Base-by-base conservation (phyloP, 1,140 invertebrate species). In the Pararge aegeria region DNA sequence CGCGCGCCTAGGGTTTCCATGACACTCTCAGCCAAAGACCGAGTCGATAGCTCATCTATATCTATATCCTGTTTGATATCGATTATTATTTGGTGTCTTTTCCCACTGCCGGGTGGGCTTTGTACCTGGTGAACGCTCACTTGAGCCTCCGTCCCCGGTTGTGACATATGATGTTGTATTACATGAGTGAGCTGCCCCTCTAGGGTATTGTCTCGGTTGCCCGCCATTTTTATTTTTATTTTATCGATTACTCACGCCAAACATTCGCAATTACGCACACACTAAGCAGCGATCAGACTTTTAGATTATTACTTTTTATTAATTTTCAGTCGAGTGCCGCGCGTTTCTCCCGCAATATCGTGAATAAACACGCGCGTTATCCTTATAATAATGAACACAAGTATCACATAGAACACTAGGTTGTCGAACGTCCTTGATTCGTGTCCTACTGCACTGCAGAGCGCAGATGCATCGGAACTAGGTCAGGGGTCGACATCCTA, bases 31-130 rank as follows among this genome's bases (percentile, higher is more conserved):
- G 90, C 89, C 20, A 91, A 49, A 1, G 89, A 89, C 0, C 90
- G 66, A 0, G 90, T 91, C 13, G 90, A 90, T 52, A 90, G 16
- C 57, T 90, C 89, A 61, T 90, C 86, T 40, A 91, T 91, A 48
- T 90, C 88, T 48, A 90, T 90, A 44, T 91, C 90, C 60, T 91
- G 89, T 58, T 91, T 91, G 18, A 91, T 91, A 48, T 91, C 90
- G 44, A 91, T 91, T 55, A 91, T 91, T 21, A 91, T 91, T 65
- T 91, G 90, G 53, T 91, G 90, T 0, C 88, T 75, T 59, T 91
- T 91, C 12, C 86, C 85, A n/a, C 76, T 81, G 0, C 84, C 83
- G 0, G 78, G 75, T 0, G 87, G 77, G 21, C 69, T 83, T 59
- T 85, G 83, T 1, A 90, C 82, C 53, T 91, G 88, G 49, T 90